phyloP scores from a whole-genome alignment of 2,797 vertebrate genomes.

The Microctenopoma lineatum region DNA sequence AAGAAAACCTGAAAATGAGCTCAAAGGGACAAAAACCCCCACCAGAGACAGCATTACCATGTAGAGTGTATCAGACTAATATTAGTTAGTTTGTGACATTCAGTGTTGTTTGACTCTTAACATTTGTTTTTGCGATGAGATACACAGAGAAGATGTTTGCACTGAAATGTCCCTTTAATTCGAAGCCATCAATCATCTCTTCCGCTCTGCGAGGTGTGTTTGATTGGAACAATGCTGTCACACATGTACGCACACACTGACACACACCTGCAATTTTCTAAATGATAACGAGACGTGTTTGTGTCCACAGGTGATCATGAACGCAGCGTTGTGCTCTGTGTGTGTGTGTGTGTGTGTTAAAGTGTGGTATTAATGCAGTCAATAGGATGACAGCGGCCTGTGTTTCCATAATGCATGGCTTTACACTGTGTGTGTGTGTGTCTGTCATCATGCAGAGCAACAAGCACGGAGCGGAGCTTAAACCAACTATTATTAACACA shows the following conservation, averaged over 20 bases:
- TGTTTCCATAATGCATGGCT: slow-evolving; percentile 53
- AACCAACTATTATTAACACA: slow-evolving; percentile 28
- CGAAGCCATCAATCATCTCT: neutral
- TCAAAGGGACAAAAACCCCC: too few species aligned
- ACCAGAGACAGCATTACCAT: too few species aligned
- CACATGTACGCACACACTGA: slow-evolving; percentile 1
- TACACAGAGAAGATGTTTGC: neutral
- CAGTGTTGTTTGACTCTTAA: too few species aligned
- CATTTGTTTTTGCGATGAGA: too few species aligned
- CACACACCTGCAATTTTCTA: slow-evolving; percentile 57
- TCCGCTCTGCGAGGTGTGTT: neutral
- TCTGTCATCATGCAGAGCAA: slow-evolving; percentile 27
- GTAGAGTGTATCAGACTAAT: too few species aligned
- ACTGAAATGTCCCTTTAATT: neutral
- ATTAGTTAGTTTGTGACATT: too few species aligned
- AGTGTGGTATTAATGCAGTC: slow-evolving; percentile 31
- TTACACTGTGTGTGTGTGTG: slow-evolving; percentile 16
- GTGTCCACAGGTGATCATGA: slow-evolving; percentile 29
- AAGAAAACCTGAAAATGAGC: too few species aligned
- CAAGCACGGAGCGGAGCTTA: slow-evolving; percentile 35
- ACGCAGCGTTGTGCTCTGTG: neutral
- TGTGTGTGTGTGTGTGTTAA: slow-evolving; percentile 12
- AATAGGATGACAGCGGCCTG: slow-evolving; percentile 16
- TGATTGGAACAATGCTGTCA: slow-evolving; percentile 22
- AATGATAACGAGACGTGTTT: slow-evolving; percentile 40